Conservation (phyloP, 1,140 invertebrate genomes). For the Pantala flavescens region DNA sequence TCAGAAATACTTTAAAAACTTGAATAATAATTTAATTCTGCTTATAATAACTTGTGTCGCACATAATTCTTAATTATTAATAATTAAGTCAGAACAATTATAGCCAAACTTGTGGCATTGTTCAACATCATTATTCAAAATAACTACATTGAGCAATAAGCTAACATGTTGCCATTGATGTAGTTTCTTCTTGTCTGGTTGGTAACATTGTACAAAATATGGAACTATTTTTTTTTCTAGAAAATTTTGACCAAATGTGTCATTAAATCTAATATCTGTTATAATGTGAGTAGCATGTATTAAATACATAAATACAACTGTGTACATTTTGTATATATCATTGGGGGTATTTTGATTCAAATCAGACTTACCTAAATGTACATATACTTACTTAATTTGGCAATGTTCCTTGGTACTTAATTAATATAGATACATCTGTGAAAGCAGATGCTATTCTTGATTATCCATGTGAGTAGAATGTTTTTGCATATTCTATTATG, state of each 20-base stretch:
- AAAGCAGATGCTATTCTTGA: not conserved
- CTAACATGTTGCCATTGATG: not conserved
- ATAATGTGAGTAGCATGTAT: conserved; percentile 3
- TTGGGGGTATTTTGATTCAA: not conserved
- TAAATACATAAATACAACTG: conserved; percentile 10
- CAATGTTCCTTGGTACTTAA: not conserved
- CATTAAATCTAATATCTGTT: conserved; percentile 3
- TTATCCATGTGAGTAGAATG: conserved; percentile 1
- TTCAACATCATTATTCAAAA: not conserved
- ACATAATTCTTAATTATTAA: conserved; percentile 6
- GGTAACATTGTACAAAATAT: conserved; percentile 7
- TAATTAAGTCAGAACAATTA: conserved; percentile 4
- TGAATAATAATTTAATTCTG: conserved; percentile 8
- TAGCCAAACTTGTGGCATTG: not conserved
- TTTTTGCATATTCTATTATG: not conserved
- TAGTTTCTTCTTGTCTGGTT: conserved; percentile 9
- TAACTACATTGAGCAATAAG: conserved; percentile 7
- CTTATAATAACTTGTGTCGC: conserved; percentile 9
- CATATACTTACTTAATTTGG: not conserved
- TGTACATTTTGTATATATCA: conserved; percentile 10
- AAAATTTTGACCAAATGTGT: conserved; percentile 1
- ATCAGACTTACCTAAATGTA: conserved; percentile 7
- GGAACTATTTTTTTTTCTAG: not conserved
- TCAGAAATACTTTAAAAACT: not conserved
- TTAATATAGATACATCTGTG: not conserved